These are phyloP conservation scores for Rhinophrynus dorsalis DNA, from an alignment of 2,797 vertebrate species.

Conservation along the genomic window DNA sequence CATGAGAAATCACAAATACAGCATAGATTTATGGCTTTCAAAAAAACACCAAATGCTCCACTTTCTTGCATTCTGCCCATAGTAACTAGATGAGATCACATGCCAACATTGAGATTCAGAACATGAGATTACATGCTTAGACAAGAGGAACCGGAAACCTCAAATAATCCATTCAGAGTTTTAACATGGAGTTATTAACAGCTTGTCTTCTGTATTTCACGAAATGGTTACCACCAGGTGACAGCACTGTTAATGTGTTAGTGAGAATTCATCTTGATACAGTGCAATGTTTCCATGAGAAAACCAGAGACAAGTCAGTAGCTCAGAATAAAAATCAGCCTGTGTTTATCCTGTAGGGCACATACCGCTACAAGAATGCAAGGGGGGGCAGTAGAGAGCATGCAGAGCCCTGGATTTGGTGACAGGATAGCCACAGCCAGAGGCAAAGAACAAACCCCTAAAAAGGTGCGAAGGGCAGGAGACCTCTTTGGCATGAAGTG, in stretches of 20 bases:
- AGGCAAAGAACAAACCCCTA: background rate
- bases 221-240: constrained; percentile 4
- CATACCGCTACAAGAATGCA: constrained; percentile 8
- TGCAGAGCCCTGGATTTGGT: constrained; percentile 7
- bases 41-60: no score
- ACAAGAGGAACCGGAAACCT: no score
- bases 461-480: background rate
- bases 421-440: constrained; percentile 25
- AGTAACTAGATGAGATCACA: no score
- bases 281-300: background rate
- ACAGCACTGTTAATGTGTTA: constrained; percentile 14
- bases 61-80: no score
- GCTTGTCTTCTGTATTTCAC: background rate
- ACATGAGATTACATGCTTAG: no score
- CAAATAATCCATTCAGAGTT: no score
- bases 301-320: background rate
- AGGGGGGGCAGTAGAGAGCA: background rate
- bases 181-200: no score
- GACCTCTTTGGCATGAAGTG: background rate
- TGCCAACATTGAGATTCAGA: no score
- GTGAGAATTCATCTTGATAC: constrained; percentile 19
- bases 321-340: constrained; percentile 15
- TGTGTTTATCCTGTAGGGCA: constrained; percentile 10
- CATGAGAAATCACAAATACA: no score
- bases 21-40: no score